phyloP scores from a whole-genome alignment of 2,888 invertebrate genomes.

The Ceratothoa steindachneri region DNA sequence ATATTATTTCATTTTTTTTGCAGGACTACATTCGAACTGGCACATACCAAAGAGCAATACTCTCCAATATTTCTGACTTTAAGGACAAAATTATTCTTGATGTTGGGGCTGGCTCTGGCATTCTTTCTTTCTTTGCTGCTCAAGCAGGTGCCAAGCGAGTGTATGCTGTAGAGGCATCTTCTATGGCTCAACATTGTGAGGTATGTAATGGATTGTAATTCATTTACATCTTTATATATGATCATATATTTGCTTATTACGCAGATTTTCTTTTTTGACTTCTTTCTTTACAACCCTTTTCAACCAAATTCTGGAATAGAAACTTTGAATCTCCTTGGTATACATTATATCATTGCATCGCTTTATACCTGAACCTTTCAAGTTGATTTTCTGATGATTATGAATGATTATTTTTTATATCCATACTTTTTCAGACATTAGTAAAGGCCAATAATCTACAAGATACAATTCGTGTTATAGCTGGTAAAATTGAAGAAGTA shows the following conservation, averaged over 20 bases:
- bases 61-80: conserved; percentile 88
- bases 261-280: too few relatives aligned
- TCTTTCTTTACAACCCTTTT: too few relatives aligned
- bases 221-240: background rate
- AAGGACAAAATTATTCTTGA: conserved; percentile 78
- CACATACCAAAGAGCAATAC: conserved; percentile 94
- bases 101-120: conserved; percentile 98
- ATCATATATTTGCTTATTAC: background rate
- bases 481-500: conserved; percentile 98
- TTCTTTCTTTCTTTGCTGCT: conserved; percentile 94
- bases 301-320: too few relatives aligned
- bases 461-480: conserved; percentile 83
- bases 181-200: conserved; percentile 95
- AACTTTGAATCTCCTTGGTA: too few relatives aligned
- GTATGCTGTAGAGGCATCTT: conserved; percentile 98
- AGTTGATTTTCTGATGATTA: too few relatives aligned
- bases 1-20: background rate
- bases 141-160: conserved; percentile 95
- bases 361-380: too few relatives aligned
- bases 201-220: conserved; percentile 50
- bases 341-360: too few relatives aligned
- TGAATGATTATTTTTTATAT: too few relatives aligned
- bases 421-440: conserved; percentile 59
- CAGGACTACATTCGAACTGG: conserved; percentile 92
- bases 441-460: conserved; percentile 84